phyloP scores from a whole-genome alignment of 2,888 invertebrate genomes.

The Rhagonycha fulva region DNA sequence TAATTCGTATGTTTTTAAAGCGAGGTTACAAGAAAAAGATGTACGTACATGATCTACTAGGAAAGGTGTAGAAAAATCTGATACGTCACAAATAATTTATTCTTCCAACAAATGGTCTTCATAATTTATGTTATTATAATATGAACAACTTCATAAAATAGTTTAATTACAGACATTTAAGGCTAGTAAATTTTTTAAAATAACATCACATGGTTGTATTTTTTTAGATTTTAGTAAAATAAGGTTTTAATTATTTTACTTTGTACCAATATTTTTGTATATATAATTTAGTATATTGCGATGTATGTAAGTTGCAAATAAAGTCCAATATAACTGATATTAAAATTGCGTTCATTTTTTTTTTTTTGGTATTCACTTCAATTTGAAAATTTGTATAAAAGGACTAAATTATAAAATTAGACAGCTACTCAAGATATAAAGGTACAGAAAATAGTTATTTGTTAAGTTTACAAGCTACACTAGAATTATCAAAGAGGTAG shows the following conservation, averaged over 20 bases:
- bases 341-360: not conserved
- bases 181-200: constrained; percentile 20
- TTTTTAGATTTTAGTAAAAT: constrained; percentile 19
- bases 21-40: constrained; percentile 75
- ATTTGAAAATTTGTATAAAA: constrained; percentile 1
- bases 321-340: not conserved
- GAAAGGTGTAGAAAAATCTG: constrained; percentile 65
- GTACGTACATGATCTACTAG: constrained; percentile 70
- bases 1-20: constrained; percentile 69
- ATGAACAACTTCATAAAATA: constrained; percentile 9
- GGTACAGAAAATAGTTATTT: constrained; percentile 22
- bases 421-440: constrained; percentile 4
- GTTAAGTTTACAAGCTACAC: constrained; percentile 7
- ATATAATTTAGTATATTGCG: constrained; percentile 7
- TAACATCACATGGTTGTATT: constrained; percentile 27
- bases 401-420: not conserved
- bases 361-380: not conserved
- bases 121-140: not conserved
- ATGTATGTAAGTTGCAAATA: constrained; percentile 17
- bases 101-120: constrained; percentile 36
- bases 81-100: constrained; percentile 27
- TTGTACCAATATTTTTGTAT: constrained; percentile 10
- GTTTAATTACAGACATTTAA: constrained; percentile 15
- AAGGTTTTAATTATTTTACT: constrained; percentile 11
- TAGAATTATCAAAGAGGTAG: constrained; percentile 17